Evolutionary conservation across 2,113 vertebrate species (phyloP).

Genomic region (Sprattus sprattus): DNA sequence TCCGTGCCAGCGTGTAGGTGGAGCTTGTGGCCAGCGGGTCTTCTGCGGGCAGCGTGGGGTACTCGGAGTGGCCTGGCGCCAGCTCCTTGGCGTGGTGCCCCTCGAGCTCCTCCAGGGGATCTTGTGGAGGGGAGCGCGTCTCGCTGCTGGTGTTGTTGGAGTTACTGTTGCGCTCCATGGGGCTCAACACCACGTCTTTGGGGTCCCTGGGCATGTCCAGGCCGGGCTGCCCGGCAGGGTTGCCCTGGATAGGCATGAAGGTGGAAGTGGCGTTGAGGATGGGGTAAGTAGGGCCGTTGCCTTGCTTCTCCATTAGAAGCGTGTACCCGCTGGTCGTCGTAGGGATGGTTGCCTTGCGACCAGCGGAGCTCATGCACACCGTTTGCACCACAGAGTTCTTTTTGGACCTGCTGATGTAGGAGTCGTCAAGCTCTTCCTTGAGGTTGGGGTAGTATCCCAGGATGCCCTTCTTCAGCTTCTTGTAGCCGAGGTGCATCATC

Average conservation of each 20-base stretch:
- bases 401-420: constrained; percentile 63
- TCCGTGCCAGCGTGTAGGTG: constrained; percentile 25
- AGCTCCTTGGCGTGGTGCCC: constrained; percentile 47
- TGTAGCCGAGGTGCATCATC: constrained; percentile 79
- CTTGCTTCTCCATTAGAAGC: constrained; percentile 66
- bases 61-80: constrained; percentile 46
- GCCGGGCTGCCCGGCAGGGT: neutral
- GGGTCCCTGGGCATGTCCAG: constrained; percentile 38
- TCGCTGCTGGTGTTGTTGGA: constrained; percentile 58
- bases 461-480: constrained; percentile 73
- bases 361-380: constrained; percentile 47
- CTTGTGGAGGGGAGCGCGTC: constrained; percentile 46
- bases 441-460: constrained; percentile 67
- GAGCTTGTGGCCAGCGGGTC: neutral
- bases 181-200: constrained; percentile 57
- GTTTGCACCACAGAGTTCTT: constrained; percentile 66
- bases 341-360: constrained; percentile 62
- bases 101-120: constrained; percentile 55
- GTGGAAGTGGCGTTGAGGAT: constrained; percentile 64
- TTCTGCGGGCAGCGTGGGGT: constrained; percentile 45
- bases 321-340: constrained; percentile 65
- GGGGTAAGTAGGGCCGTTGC: constrained; percentile 52
- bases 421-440: constrained; percentile 68
- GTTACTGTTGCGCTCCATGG: constrained; percentile 50
- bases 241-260: constrained; percentile 60